Base-by-base conservation (phyloP, 2,113 vertebrate species). In the Cavia porcellus region DNA sequence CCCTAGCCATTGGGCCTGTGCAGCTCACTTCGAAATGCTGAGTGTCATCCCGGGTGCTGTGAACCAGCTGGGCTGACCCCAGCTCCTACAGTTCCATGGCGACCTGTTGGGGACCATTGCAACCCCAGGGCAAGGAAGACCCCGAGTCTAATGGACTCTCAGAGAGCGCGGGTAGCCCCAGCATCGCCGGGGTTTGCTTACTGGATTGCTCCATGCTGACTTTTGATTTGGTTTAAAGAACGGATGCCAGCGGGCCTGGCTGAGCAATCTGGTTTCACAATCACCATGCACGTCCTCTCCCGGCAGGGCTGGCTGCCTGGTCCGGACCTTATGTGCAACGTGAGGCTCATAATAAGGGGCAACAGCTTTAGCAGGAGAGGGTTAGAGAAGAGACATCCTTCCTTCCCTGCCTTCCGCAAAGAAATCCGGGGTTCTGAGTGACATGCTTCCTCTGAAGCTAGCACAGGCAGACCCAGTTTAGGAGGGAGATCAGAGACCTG, bases 401-500 rank as follows among this genome's bases (percentile, higher is more conserved):
- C 35, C 62, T 96, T 86, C 22, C n/a, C 70, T 68, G 66, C 30
- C 22, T 55, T 88, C 77, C 77, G n/a, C 77, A 86, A 92, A 91
- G 22, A 82, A 94, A 30, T 45, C 20, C 57, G 77, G n/a, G 52
- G 59, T 77, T 95, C 89, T 35, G 38, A 84, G 84, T 55, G 10
- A 28, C 57, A 81, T 9, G 82, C 7, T 12, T 62, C 84, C 75
- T 90, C 50, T 70, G 75, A 92, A 96, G 52, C 35, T 20, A 93
- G 64, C 83, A 45, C 47, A 72, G 84, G 45, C 88, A 94, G 79
- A 82, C 42, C 55, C 1, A 38, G 47, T 80, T 87, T 80, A 61
- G 20, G 86, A 90, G 85, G 64, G 70, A 93, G n/a, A 75, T 13
- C 62, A 81, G 68, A 96, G 77, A 97, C 90, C 30, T 85, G 62